A percentile compares a stretch with the other conserved stretches of the same genome.
phyloP scores from a whole-genome alignment of 2,113 vertebrate species.

The Cryptoleucopteryx plumbea region DNA sequence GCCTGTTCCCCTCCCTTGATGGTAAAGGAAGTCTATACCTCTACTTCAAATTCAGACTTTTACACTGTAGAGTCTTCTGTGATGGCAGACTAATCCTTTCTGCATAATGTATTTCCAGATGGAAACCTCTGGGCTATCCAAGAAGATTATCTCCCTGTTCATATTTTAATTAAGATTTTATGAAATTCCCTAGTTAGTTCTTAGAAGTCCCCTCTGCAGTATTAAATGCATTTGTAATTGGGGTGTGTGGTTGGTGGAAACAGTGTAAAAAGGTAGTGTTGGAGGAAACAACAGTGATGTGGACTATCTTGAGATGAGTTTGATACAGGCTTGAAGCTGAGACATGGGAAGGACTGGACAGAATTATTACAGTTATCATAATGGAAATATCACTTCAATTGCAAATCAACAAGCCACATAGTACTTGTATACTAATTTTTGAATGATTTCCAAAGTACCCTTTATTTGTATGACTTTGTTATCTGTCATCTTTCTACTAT shows the following conservation, averaged over 20 bases:
- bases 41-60: not conserved
- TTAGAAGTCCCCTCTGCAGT: not conserved
- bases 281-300: not conserved
- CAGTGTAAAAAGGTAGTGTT: not conserved
- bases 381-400: not conserved
- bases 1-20: not conserved
- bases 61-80: not conserved
- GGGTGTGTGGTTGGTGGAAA: not conserved
- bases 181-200: not conserved
- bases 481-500: not conserved
- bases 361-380: not conserved
- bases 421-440: not conserved
- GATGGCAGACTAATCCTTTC: not conserved
- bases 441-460: not conserved
- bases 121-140: not conserved
- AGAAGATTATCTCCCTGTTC: not conserved
- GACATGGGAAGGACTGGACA: not conserved
- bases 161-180: not conserved
- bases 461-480: not conserved
- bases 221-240: not conserved
- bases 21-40: not conserved
- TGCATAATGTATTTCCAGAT: not conserved
- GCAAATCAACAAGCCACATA: not conserved
- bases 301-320: not conserved
- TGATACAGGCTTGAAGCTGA: not conserved